Conservation (phyloP, 2,888 invertebrate genomes). For the Drosophila flavopinicola region DNA sequence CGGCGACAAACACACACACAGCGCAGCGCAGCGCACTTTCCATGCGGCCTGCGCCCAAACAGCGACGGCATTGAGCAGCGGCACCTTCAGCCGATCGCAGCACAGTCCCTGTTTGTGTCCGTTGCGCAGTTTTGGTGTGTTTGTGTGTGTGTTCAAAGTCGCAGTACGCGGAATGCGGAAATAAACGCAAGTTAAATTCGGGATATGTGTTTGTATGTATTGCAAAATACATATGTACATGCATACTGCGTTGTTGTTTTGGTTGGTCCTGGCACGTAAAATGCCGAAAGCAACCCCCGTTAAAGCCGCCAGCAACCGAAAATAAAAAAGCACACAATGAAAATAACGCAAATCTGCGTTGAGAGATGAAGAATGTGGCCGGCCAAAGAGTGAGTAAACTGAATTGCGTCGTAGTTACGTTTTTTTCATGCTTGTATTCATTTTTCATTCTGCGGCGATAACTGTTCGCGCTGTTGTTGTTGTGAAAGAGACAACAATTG, state of each 20-base stretch:
- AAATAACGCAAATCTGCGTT: constrained; percentile 33
- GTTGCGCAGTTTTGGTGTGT: no score
- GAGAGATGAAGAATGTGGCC: constrained; percentile 33
- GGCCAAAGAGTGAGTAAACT: constrained; percentile 71
- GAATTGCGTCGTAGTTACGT: constrained; percentile 80
- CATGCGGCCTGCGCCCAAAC: constrained; percentile 70
- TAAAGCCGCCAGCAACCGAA: constrained; percentile 31
- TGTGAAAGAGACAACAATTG: constrained; percentile 52
- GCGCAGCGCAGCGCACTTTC: constrained; percentile 77
- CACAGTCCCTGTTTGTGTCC: constrained; percentile 29
- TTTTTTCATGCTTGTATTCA: constrained; percentile 33
- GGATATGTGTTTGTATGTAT: neutral
- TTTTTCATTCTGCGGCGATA: constrained; percentile 38
- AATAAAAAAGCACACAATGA: constrained; percentile 37
- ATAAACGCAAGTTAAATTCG: constrained; percentile 24
- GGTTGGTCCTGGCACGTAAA: constrained; percentile 36
- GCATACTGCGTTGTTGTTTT: constrained; percentile 38
- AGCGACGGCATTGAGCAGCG: constrained; percentile 79
- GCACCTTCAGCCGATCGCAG: constrained; percentile 82
- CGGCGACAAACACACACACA: no score
- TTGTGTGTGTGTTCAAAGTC: constrained; percentile 8
- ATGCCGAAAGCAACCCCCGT: constrained; percentile 46
- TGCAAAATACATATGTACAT: neutral
- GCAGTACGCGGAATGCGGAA: constrained; percentile 22
- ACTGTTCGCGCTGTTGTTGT: constrained; percentile 29